phyloP scores from a whole-genome alignment of 2,113 vertebrate species.

The Sylvilagus bachmani region DNA sequence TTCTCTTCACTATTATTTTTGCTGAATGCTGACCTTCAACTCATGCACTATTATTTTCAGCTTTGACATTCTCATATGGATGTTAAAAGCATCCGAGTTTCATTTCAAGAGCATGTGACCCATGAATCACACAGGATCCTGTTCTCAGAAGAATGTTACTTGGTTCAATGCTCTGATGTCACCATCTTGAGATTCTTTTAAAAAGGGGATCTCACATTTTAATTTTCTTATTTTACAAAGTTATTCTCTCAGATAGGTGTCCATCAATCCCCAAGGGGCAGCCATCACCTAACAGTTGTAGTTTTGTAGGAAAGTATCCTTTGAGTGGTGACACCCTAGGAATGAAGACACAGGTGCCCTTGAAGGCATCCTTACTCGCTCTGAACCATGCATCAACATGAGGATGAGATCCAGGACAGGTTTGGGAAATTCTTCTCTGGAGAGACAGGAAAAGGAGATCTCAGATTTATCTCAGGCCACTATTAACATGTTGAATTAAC shows the following conservation, averaged over 20 bases:
- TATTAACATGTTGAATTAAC: no score
- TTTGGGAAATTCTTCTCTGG: background rate
- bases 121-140: background rate
- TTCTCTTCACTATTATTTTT: background rate
- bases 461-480: background rate
- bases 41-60: no score
- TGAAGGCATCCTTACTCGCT: background rate
- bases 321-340: background rate
- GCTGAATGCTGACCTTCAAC: background rate
- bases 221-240: background rate
- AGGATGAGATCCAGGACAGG: fast-evolving
- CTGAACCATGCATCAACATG: background rate
- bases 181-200: background rate
- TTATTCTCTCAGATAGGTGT: background rate
- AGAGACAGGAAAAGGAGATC: fast-evolving
- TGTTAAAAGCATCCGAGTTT: background rate
- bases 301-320: background rate
- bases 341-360: background rate
- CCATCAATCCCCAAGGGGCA: background rate
- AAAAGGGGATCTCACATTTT: background rate
- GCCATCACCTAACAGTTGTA: background rate
- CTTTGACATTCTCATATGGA: background rate
- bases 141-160: fast-evolving
- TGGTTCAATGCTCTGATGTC: background rate
- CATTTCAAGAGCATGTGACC: background rate